Evolutionary conservation across 2,113 vertebrate genomes (phyloP).

Genomic region (Crotalus horridus): DNA sequence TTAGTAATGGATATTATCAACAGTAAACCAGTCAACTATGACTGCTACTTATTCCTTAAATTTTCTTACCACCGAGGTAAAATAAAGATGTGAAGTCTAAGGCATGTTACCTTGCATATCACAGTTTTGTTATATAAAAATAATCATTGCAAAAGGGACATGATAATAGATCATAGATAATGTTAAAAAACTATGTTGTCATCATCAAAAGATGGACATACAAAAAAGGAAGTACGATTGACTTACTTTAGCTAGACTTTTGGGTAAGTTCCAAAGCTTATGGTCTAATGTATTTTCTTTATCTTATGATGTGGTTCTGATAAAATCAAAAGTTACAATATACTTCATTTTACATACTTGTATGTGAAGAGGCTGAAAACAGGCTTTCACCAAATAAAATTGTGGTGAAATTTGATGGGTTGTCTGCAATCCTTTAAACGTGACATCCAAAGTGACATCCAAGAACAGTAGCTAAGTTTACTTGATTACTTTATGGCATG

Average conservation of each 20-base stretch:
- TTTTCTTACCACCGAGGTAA: not conserved
- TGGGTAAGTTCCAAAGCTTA: not conserved
- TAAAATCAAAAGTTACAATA: not conserved
- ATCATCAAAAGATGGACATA: not conserved
- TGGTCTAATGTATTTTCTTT: not conserved
- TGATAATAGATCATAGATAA: not conserved
- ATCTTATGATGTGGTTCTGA: not conserved
- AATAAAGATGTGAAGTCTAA: not conserved
- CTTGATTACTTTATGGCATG: not conserved
- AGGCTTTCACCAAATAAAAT: not conserved
- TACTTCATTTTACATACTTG: not conserved
- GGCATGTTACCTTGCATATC: not conserved
- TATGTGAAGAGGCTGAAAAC: not conserved
- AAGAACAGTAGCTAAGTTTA: not conserved
- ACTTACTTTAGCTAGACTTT: not conserved
- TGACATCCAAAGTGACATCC: not conserved
- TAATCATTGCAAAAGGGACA: not conserved
- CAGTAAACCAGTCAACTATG: not conserved
- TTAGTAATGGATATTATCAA: not conserved
- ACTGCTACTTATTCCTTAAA: not conserved
- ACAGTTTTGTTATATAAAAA: not conserved
- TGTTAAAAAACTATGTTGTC: not conserved
- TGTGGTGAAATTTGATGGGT: not conserved
- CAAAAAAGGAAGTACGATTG: not conserved
- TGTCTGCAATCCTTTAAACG: not conserved